Evolutionary conservation across 2,113 vertebrate species (phyloP).

Genomic region (Notothenia rossii): DNA sequence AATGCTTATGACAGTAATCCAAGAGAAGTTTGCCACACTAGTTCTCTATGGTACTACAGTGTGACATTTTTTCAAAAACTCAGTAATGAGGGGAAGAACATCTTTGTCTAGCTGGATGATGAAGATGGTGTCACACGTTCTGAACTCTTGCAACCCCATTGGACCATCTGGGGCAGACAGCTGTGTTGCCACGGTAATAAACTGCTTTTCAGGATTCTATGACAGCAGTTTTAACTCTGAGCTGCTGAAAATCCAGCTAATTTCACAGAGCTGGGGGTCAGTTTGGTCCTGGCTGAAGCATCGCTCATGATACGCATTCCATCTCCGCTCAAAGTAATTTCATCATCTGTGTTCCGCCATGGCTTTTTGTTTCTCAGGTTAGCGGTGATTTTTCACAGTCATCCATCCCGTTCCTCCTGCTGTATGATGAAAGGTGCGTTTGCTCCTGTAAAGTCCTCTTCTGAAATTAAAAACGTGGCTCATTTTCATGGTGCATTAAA

Average conservation of each 20-base stretch:
- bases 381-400: conserved; percentile 71
- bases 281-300: conserved; percentile 64
- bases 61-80: neutral
- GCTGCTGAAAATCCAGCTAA: conserved; percentile 75
- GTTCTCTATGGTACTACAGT: neutral
- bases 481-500: conserved; percentile 60
- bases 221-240: conserved; percentile 70
- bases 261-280: conserved; percentile 78
- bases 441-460: conserved; percentile 61
- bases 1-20: neutral
- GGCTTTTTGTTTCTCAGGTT: conserved; percentile 74
- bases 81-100: neutral
- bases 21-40: neutral
- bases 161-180: conserved; percentile 64
- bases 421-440: conserved; percentile 75
- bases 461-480: conserved; percentile 60
- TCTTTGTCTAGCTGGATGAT: conserved; percentile 40
- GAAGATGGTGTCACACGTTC: conserved; percentile 49
- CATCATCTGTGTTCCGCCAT: conserved; percentile 68
- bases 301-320: conserved; percentile 80
- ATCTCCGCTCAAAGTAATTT: conserved; percentile 64
- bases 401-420: conserved; percentile 40
- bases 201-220: conserved; percentile 65
- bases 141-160: conserved; percentile 7
- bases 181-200: conserved; percentile 75